Base-by-base conservation (phyloP, 2,888 invertebrate genomes). In the Drosophila helvetica region DNA sequence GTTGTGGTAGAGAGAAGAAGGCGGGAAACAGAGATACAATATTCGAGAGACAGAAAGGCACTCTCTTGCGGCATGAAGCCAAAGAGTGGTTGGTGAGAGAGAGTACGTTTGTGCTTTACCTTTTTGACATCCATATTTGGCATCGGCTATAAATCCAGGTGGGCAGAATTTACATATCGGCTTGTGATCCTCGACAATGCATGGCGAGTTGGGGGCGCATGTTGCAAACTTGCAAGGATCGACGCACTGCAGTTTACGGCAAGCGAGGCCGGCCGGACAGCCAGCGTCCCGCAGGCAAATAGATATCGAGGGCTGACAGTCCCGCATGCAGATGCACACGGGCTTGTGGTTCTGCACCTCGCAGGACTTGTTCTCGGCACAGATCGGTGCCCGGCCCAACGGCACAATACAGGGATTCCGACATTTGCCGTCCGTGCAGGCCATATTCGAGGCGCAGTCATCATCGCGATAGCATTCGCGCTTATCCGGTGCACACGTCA, bases 91-190 rank as follows among this genome's bases (percentile, higher is more conserved):
- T 68, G 74, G 77, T 74, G 81, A 88, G 80, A 88, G 90, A 89
- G 76, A 78, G 79, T 78, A 90, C 83, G 75, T 86, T 80, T 87
- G 92, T 93, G 86, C 87, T 94, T 97, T 98, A 98, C 98, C 97
- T 97, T 97, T 96, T 93, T 96, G 95, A 94, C 98, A 98, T 96
- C 97, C 97, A 94, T 96, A 96, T 94, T 95, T 95, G 92, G 96
- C 95, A 93, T 98, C 97, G 93, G 96, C 96, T 93, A 95, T 95
- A 94, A 96, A 98, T 94, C 97, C 98, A 93, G 95, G 94, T 91
- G 98, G 97, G 94, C 98, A 98, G 95, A 96, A 97, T 95, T 97
- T 97, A 96, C 98, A 98, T 93, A 96, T 95, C 88, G 98, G 96
- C 93, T 96, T 96, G 94, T 98, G 98, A 93, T 97, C 96, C 94